Base-by-base conservation (phyloP, 2,888 invertebrate genomes). In the Tenthredo mesomela region DNA sequence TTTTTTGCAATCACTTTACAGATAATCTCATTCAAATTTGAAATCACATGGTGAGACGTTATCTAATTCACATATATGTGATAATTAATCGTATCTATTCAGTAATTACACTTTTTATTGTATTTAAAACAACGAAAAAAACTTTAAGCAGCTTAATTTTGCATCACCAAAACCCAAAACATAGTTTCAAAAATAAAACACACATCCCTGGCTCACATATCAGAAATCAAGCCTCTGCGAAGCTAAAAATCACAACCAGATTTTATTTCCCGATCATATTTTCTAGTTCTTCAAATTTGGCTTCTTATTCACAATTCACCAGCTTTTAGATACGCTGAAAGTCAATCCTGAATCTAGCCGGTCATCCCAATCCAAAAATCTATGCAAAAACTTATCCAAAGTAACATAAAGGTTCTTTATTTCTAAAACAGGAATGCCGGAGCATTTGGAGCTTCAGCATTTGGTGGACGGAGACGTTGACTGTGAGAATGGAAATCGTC, bases 361-460 rank as follows among this genome's bases (percentile, higher is more conserved):
- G 25, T n/a, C 18, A 21, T 40, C 73, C 12, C 10, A n/a, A n/a
- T 70, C 40, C 0, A 4, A 15, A 43, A 21, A 15, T 40, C 43
- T 73, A n/a, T n/a, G 29, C 21, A 54, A 37, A 43, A 9, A 2
- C 12, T 9, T 21, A 18, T 37, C 1, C 29, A 29, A 29, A 29
- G 1, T 29, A 21, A 61, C 43, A 61, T 5, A 65, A 61, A 40
- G 5, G 6, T 80, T 80, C 5, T 67, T 18, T 6, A 18, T 54
- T 33, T 29, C 15, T 54, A 25, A 18, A 50, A 43, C 87, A 90
- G 92, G 87, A 86, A 97, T 97, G 96, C 95, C 96, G 84, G 97
- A 97, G 93, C 96, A 96, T 91, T 94, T 97, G 88, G 97, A 97
- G 93, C 94, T 97, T 84, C 97, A 97, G 93, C 97, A 97, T 90